phyloP scores from a whole-genome alignment of 2,888 invertebrate genomes.

The Eremobia ochroleuca region DNA sequence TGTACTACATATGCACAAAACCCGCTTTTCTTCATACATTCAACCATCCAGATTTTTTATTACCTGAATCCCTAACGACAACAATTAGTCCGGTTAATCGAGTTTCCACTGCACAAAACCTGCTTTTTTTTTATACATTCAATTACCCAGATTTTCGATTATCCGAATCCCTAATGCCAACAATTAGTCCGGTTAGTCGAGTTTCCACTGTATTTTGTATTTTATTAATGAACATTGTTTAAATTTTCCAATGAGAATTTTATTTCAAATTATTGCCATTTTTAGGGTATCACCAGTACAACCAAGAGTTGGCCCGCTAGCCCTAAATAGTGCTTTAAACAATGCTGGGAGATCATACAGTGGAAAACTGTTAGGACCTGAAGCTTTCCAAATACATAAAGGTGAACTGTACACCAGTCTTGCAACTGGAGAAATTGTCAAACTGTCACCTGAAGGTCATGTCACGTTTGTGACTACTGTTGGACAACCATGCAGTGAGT shows the following conservation, averaged over 20 bases:
- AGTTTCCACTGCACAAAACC: too few relatives aligned
- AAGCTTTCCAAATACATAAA: slow-evolving; percentile 94
- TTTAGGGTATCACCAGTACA: slow-evolving; percentile 79
- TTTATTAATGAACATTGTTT: background rate
- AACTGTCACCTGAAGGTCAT: slow-evolving; percentile 92
- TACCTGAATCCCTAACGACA: too few relatives aligned
- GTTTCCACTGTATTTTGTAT: too few relatives aligned
- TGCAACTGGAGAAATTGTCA: slow-evolving; percentile 95
- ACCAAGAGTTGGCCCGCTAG: slow-evolving; percentile 78
- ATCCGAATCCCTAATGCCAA: too few relatives aligned
- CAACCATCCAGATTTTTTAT: too few relatives aligned
- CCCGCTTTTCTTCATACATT: too few relatives aligned
- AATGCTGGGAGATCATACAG: slow-evolving; percentile 93
- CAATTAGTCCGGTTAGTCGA: too few relatives aligned
- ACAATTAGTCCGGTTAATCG: too few relatives aligned
- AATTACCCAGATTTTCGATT: too few relatives aligned
- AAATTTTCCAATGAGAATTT: background rate
- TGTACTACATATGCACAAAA: too few relatives aligned
- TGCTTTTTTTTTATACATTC: too few relatives aligned
- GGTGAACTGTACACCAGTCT: slow-evolving; percentile 95
- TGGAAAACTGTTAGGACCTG: slow-evolving; percentile 94
- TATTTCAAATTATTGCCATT: slow-evolving; percentile 1
- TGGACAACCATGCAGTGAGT: slow-evolving; percentile 94
- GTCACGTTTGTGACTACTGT: slow-evolving; percentile 94
- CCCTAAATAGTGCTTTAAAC: slow-evolving; percentile 84